Evolutionary conservation across 2,888 invertebrate genomes (phyloP).

Genomic region (Spicauda simplicius): DNA sequence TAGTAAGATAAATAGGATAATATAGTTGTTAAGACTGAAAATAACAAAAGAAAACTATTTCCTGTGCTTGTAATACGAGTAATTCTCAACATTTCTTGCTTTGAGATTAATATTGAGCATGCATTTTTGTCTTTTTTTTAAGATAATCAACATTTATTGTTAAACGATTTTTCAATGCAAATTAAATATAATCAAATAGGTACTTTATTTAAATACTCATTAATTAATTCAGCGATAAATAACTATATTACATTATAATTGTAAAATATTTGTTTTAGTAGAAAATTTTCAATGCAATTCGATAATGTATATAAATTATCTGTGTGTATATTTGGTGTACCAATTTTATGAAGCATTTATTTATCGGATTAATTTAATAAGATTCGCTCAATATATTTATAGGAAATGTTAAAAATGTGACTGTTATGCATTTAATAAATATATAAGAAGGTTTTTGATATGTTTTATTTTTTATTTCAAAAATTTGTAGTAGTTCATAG

Average conservation of each 20-base stretch:
- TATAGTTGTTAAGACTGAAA: conserved; percentile 61
- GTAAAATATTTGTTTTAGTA: not conserved
- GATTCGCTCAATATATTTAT: conserved; percentile 51
- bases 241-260: not conserved
- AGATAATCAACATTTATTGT: too few species aligned
- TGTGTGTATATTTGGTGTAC: conserved; percentile 1
- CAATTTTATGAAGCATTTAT: not conserved
- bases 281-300: not conserved
- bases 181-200: too few species aligned
- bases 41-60: conserved; percentile 24
- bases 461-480: not conserved
- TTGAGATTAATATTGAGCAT: not conserved
- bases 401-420: conserved; percentile 58
- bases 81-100: not conserved
- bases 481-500: too few species aligned
- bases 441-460: conserved; percentile 43
- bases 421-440: conserved; percentile 77
- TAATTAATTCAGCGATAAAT: not conserved
- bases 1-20: conserved; percentile 39
- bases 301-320: conserved; percentile 8
- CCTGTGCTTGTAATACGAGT: not conserved
- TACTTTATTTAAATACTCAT: not conserved
- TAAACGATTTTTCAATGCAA: too few species aligned
- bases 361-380: conserved; percentile 1
- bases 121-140: too few species aligned